phyloP scores from a whole-genome alignment of 2,113 vertebrate genomes.

The Passer montanus region DNA sequence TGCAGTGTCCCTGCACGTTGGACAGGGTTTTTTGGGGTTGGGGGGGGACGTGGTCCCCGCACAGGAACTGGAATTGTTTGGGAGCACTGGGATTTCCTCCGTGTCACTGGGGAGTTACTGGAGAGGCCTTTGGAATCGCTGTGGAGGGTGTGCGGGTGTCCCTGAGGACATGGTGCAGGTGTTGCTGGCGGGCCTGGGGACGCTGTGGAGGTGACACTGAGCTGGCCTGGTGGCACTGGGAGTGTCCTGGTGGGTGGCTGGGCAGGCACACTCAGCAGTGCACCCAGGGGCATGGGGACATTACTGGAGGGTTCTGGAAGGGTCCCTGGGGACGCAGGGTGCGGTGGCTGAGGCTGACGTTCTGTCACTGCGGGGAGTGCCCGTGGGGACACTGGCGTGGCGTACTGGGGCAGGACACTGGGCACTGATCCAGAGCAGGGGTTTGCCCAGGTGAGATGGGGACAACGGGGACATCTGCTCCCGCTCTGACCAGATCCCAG shows the following conservation, averaged over 20 bases:
- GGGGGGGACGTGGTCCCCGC: no score
- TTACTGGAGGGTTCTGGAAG: neutral
- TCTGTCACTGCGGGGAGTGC: fast-evolving
- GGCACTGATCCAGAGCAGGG: neutral
- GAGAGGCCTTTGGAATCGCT: neutral
- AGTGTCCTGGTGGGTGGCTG: neutral
- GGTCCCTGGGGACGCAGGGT: no score
- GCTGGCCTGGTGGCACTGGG: neutral
- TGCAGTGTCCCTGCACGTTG: neutral
- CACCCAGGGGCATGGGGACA: fast-evolving
- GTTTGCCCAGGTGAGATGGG: neutral
- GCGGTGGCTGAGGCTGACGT: neutral
- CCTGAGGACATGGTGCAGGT: neutral
- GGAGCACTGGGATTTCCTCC: neutral
- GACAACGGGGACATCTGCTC: neutral
- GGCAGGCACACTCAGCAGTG: no score
- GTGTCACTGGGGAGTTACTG: neutral
- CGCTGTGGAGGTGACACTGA: fast-evolving
- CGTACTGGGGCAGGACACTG: neutral
- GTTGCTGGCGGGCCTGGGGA: neutral
- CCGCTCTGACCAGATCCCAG: no score
- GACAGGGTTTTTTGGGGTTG: fast-evolving
- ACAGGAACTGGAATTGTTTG: neutral
- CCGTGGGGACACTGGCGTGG: no score
- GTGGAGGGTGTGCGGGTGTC: fast-evolving